phyloP scores from a whole-genome alignment of 2,113 vertebrate species.

The Pontoporia blainvillei region DNA sequence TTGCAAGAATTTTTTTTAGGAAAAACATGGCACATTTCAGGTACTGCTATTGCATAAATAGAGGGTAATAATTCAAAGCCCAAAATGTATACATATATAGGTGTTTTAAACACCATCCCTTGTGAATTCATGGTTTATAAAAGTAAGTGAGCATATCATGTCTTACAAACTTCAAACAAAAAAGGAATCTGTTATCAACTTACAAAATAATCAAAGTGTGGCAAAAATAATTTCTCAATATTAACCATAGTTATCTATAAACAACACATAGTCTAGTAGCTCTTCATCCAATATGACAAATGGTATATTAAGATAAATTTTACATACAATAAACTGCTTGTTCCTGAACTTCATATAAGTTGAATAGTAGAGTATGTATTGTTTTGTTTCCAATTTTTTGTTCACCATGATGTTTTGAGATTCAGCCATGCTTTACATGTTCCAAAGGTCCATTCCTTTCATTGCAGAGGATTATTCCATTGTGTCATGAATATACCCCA shows the following conservation, averaged over 20 bases:
- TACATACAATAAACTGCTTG: neutral
- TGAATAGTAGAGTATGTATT: neutral
- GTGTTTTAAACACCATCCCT: neutral
- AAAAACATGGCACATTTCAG: neutral
- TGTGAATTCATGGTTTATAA: neutral
- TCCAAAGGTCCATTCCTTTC: neutral
- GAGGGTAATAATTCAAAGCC: neutral
- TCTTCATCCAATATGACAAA: neutral
- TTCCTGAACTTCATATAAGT: neutral
- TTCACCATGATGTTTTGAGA: neutral
- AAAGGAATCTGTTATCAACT: neutral
- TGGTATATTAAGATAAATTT: neutral
- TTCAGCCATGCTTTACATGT: neutral
- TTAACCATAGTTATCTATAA: neutral
- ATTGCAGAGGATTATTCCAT: neutral
- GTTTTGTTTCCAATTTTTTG: neutral
- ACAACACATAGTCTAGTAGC: neutral
- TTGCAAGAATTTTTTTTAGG: neutral
- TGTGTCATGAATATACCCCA: neutral
- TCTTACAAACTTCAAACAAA: neutral
- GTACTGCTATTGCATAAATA: neutral
- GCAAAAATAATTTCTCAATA: neutral
- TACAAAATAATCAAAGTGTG: neutral
- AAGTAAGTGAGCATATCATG: neutral
- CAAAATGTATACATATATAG: neutral